phyloP scores from a whole-genome alignment of 2,888 invertebrate genomes.

The Parascotia fuliginaria region DNA sequence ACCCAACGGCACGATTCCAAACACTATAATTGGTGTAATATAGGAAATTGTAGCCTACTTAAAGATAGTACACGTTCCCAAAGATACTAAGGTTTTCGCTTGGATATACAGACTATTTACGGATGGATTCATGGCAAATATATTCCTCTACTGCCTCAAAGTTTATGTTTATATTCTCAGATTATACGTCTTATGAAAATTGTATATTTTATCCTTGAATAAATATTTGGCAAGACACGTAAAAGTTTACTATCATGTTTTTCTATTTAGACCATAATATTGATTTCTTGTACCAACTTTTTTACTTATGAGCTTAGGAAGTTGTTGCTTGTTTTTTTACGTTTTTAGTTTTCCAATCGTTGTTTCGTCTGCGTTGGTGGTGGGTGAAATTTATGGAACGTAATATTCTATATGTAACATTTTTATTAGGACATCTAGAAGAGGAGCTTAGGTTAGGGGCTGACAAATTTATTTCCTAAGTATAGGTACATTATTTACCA shows the following conservation, averaged over 20 bases:
- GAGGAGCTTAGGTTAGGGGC: too few relatives aligned
- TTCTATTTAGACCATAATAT: background rate
- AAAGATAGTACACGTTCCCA: background rate
- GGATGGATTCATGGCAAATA: conserved; percentile 9
- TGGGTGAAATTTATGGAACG: background rate
- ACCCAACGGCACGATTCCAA: conserved; percentile 2
- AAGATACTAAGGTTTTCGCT: background rate
- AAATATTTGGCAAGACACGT: background rate
- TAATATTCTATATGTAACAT: background rate
- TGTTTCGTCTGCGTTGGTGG: background rate
- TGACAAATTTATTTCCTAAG: too few relatives aligned
- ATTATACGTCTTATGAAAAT: background rate
- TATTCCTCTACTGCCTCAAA: background rate
- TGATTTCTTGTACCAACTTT: background rate
- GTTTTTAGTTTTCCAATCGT: background rate
- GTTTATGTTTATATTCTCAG: background rate
- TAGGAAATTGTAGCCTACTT: conserved; percentile 1
- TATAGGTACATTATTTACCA: too few relatives aligned
- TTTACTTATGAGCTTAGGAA: background rate
- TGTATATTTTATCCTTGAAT: background rate
- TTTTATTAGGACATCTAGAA: background rate
- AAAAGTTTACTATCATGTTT: background rate
- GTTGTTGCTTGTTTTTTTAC: background rate
- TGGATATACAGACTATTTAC: conserved; percentile 5
- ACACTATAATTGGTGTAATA: conserved; percentile 3